Base-by-base conservation (phyloP, 2,888 invertebrate genomes). In the Phortica okadai region DNA sequence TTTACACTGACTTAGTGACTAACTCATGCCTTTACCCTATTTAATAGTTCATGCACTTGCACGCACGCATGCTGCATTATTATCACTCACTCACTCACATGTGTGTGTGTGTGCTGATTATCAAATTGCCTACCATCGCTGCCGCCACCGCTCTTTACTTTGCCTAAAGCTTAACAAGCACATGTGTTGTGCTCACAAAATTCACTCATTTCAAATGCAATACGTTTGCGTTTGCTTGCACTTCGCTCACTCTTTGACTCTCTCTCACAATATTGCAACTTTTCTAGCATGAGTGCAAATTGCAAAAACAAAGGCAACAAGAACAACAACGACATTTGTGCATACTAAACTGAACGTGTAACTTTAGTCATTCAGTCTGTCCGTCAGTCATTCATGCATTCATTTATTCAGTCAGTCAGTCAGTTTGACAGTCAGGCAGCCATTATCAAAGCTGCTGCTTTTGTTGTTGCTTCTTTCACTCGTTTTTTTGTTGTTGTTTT, bases 381-480 rank as follows among this genome's bases (percentile, higher is more conserved):
- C n/a, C 16, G 50, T 50, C 50, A 50, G 8, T 16, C 62, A 62
- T 10, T 25, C 25, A 16, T 62, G 42, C 6, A n/a, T 16, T 44
- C 21, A 21, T 45, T 69, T 10, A 62, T 6, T 25, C n/a, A 62
- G 62, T 62, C 25, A 21, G 62, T 25, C n/a, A 62, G 62, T 62
- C 62, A 62, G 62, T 21, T 14, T 50, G 62, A 14, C 62, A 62
- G 50, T 50, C 6, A 2, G 50, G 62, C 62, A 62, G 62, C 25
- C 62, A 62, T 62, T 16, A 8, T 62, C 25, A 62, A 62, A 16
- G 25, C 44, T 16, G 45, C 44, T 69, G 25, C 44, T 16, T 21
- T 69, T 69, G 69, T 45, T 69, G 8, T 44, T 69, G 45, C 69
- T 44, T n/a, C 16, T 69, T 16, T 67, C 33, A 8, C 16, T 44